Evolutionary conservation across 1,140 invertebrate species (phyloP).

Genomic region (Temnothorax nylanderi): DNA sequence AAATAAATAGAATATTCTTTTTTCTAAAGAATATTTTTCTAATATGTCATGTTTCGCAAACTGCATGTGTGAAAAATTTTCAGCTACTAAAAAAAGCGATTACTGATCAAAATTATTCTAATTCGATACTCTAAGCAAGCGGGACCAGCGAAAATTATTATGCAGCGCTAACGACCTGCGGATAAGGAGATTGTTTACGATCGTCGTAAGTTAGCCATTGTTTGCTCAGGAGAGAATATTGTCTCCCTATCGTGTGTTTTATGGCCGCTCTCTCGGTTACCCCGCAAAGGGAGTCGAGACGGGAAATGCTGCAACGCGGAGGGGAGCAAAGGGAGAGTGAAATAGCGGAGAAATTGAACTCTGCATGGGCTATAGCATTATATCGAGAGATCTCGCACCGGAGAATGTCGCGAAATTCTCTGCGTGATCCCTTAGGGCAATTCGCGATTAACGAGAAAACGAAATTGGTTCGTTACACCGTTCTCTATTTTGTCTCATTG

Average conservation of each 20-base stretch:
- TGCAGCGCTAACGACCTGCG: constrained; percentile 70
- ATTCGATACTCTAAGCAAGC: constrained; percentile 41
- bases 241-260: constrained; percentile 73
- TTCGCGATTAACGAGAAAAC: constrained; percentile 36
- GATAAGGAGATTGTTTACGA: constrained; percentile 73
- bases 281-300: constrained; percentile 44
- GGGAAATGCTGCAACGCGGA: background rate
- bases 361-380: constrained; percentile 24
- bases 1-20: background rate
- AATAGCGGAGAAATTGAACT: constrained; percentile 59
- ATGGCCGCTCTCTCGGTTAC: constrained; percentile 64
- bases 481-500: background rate
- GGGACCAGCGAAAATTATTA: constrained; percentile 68
- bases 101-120: constrained; percentile 24
- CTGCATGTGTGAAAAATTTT: background rate
- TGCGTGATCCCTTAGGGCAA: background rate
- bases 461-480: constrained; percentile 34
- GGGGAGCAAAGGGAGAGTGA: constrained; percentile 19
- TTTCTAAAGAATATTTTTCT: background rate
- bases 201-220: constrained; percentile 73
- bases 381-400: constrained; percentile 57
- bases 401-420: constrained; percentile 57
- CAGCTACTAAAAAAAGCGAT: background rate
- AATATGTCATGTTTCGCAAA: background rate
- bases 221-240: constrained; percentile 72